Evolutionary conservation across 1,140 invertebrate genomes (phyloP).

Genomic region (Druon quercuslanigerum): DNA sequence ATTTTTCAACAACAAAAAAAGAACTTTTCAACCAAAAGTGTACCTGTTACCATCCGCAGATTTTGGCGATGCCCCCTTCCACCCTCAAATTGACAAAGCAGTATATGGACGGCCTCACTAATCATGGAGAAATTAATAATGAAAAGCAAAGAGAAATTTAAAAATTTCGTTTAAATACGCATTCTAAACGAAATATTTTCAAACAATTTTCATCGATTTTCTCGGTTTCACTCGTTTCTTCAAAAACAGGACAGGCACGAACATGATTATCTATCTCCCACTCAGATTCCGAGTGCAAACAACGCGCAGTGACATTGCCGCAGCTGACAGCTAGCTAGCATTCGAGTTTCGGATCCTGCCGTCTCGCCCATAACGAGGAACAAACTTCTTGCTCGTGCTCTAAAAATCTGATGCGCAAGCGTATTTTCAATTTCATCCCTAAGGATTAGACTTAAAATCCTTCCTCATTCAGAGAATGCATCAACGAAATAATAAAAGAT

Average conservation of each 20-base stretch:
- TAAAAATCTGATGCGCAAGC: slow-evolving; percentile 2
- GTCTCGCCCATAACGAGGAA: slow-evolving; percentile 50
- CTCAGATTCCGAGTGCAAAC: slow-evolving; percentile 38
- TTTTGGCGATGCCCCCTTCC: too few species aligned
- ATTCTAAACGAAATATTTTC: too few species aligned
- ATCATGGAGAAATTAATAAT: too few species aligned
- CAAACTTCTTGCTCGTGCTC: not conserved
- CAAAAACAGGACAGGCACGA: not conserved
- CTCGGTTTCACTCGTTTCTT: too few species aligned
- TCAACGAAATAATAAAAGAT: slow-evolving; percentile 5
- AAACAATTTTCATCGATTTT: too few species aligned
- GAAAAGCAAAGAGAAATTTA: too few species aligned
- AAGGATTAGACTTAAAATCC: not conserved
- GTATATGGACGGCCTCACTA: too few species aligned
- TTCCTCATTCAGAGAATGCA: not conserved
- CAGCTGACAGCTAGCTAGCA: slow-evolving; percentile 30
- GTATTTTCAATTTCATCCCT: slow-evolving; percentile 21
- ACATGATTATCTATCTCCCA: slow-evolving; percentile 37
- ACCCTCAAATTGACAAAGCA: too few species aligned
- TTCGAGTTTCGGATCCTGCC: slow-evolving; percentile 34
- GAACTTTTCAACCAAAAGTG: too few species aligned
- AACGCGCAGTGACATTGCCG: slow-evolving; percentile 56
- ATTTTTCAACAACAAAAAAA: too few species aligned
- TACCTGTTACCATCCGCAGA: too few species aligned
- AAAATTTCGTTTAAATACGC: too few species aligned